phyloP scores from a whole-genome alignment of 2,888 invertebrate genomes.

The Diarsia mendica region DNA sequence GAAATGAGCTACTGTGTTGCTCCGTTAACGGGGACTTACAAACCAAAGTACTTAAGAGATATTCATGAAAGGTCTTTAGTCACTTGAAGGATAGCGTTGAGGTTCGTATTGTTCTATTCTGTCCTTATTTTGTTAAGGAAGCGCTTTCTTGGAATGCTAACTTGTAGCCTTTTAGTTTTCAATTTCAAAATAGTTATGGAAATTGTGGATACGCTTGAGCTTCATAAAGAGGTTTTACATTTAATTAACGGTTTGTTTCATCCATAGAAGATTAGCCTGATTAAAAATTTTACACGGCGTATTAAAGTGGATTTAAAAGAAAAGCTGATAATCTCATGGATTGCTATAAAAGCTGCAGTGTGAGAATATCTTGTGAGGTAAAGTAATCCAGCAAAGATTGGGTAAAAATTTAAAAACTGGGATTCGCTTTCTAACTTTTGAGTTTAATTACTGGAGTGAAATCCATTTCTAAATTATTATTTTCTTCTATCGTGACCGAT shows the following conservation, averaged over 20 bases:
- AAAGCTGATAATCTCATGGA: constrained; percentile 47
- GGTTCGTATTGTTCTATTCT: constrained; percentile 17
- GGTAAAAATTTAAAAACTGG: background rate
- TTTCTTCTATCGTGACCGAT: background rate
- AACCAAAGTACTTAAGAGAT: constrained; percentile 7
- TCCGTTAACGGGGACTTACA: background rate
- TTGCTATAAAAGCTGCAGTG: constrained; percentile 4
- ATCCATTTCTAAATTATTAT: no score
- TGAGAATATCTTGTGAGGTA: constrained; percentile 26
- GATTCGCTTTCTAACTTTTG: background rate
- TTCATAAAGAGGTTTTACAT: constrained; percentile 27
- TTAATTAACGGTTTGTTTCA: constrained; percentile 43
- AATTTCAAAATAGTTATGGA: background rate
- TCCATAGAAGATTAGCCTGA: constrained; percentile 46
- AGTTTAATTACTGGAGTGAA: background rate
- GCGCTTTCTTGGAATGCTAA: background rate
- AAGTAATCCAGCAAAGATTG: background rate
- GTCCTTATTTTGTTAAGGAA: background rate
- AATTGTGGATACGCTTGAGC: background rate
- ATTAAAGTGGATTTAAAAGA: constrained; percentile 42
- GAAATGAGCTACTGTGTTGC: constrained; percentile 45
- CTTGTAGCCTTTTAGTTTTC: background rate
- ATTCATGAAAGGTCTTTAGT: constrained; percentile 28
- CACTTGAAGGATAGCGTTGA: background rate
- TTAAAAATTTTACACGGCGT: constrained; percentile 30